phyloP scores from a whole-genome alignment of 2,113 vertebrate genomes.

The Condylura cristata region DNA sequence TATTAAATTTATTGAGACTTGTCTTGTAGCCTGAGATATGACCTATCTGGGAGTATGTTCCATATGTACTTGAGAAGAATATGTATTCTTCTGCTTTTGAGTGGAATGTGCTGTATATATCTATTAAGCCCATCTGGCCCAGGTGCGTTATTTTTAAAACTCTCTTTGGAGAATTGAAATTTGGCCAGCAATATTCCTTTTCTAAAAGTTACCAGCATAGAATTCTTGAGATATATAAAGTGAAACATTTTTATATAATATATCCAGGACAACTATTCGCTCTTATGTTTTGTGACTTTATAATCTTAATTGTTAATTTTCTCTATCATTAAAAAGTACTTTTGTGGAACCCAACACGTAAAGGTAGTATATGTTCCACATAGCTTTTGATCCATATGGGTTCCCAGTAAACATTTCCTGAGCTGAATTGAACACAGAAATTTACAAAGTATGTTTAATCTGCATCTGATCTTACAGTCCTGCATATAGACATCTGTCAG shows the following conservation, averaged over 20 bases:
- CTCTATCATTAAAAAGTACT: neutral
- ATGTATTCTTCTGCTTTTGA: neutral
- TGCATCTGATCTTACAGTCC: neutral
- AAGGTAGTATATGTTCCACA: neutral
- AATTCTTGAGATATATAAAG: constrained; percentile 26
- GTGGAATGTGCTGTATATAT: neutral
- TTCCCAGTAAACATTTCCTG: neutral
- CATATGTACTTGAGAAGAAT: neutral
- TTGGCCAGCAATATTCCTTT: neutral
- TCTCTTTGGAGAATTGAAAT: neutral
- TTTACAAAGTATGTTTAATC: neutral
- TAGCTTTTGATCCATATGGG: neutral
- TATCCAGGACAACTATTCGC: neutral
- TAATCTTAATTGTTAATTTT: neutral
- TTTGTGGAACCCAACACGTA: neutral
- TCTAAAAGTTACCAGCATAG: neutral
- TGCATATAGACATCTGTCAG: neutral
- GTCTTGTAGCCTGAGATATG: neutral
- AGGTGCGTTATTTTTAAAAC: neutral
- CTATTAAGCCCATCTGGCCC: neutral
- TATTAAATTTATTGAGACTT: neutral
- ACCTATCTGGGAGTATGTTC: neutral
- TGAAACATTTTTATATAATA: neutral
- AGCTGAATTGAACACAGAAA: neutral
- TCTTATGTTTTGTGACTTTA: constrained; percentile 14